Base-by-base conservation (phyloP, 2,888 invertebrate genomes). In the Cantharis rufa region DNA sequence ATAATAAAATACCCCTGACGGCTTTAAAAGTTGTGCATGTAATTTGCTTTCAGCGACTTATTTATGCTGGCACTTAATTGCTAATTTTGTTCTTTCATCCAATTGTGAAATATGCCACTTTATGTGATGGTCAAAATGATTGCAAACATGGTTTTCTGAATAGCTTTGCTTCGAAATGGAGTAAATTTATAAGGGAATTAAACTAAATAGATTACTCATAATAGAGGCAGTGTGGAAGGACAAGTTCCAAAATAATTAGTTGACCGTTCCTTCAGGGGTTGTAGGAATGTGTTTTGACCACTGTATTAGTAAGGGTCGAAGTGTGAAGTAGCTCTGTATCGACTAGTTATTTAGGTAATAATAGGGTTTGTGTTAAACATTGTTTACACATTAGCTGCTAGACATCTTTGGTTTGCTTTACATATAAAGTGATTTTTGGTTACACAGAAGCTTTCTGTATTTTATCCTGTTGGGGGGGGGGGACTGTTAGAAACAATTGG, bases 291-390 rank as follows among this genome's bases (percentile, higher is more conserved):
- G 75, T 77, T 79, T 78, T 78, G 78, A 78, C 78, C 78, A 78
- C 76, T 78, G 78, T 78, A 76, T 76, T 76, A 78, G 76, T 68
- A 78, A 78, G 78, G 79, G 77, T 76, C 79, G 79, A 80, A 78
- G 82, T 82, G 81, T 81, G 79, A 82, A 82, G 80, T 80, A 79
- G 77, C 76, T 79, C 74, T 82, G 81, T 81, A 80, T 82, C 81
- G 81, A 80, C 79, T 82, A 81, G 80, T 82, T 81, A 80, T 82
- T 82, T 82, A 80, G 79, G 77, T 80, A 82, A 82, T 81, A 82
- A 82, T 82, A 72, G 79, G 72, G 76, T 76, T 81, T 81, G 80
- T 82, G 82, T 82, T 82, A 82, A 82, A 82, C 80, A 82, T 82
- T 82, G 80, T 82, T 82, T 82, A 80, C 78, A 82, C 81, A 82